Base-by-base conservation (phyloP, 2,888 invertebrate genomes). In the Pegoplata infirma region DNA sequence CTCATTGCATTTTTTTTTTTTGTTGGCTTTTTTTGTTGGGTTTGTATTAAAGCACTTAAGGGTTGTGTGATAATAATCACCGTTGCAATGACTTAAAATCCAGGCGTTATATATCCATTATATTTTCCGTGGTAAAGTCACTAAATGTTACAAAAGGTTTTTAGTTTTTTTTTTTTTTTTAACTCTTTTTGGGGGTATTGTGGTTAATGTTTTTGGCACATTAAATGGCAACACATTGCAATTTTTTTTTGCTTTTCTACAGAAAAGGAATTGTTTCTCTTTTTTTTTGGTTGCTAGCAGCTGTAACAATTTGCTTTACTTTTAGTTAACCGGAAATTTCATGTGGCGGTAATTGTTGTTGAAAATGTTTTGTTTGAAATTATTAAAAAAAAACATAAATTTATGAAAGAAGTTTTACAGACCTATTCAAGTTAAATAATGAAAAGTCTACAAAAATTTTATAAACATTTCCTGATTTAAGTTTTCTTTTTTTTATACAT, bases 21-120 rank as follows among this genome's bases (percentile, higher is more conserved):
- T n/a, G n/a, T n/a, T n/a, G n/a, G n/a, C n/a, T n/a, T n/a, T n/a
- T n/a, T n/a, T n/a, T n/a, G n/a, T 12, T 16, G 40, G 19, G 19
- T 46, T 49, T 32, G 21, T 46, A 8, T n/a, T n/a, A 21, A 32
- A 53, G 55, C 46, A 55, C 53, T 71, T 55, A 56, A 64, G 72
- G 72, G 64, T 56, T 63, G 63, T 40, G 56, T 25, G 64, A 64
- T 72, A 55, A 56, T 72, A 56, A 64, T 64, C 64, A 64, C 12
- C 25, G 23, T 36, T 56, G 32, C 63, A 63, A 49, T 19, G 56
- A 36, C 72, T 72, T 49, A 36, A 49, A 55, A 32, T 44, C 55
- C 21, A 21, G 53, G 14, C 40, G 7, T 49, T 49, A 36, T 25
- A 40, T 40, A n/a, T 10, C 36, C 36, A 40, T 40, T 40, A 40